These are phyloP conservation scores for Lasioglossum calceatum DNA, from an alignment of 2,888 invertebrate genomes.

Conservation along the genomic window DNA sequence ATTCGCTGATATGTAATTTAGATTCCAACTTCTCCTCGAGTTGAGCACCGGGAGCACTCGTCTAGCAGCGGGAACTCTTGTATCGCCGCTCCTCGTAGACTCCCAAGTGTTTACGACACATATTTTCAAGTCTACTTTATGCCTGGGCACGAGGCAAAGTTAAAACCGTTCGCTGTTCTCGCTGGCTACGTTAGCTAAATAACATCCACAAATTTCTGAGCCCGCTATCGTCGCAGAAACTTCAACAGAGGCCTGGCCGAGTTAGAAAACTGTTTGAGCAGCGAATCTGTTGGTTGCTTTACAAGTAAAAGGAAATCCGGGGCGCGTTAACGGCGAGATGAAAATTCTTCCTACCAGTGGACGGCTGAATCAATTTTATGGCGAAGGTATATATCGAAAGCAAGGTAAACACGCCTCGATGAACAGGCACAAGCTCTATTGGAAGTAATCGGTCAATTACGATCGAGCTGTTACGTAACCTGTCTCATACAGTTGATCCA, in stretches of 20 bases:
- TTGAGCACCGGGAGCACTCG: constrained; percentile 15
- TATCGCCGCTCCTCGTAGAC: not conserved
- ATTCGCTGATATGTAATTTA: not conserved
- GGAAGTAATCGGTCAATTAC: not conserved
- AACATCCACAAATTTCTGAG: constrained; percentile 38
- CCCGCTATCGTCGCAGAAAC: constrained; percentile 6
- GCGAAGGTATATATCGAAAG: constrained; percentile 5
- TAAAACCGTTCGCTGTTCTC: constrained; percentile 35
- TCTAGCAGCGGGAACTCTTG: constrained; percentile 26
- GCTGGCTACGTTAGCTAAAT: constrained; percentile 21
- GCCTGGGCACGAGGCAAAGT: constrained; percentile 20
- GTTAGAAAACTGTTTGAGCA: not conserved
- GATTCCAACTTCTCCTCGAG: constrained; percentile 10
- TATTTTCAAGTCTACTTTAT: constrained; percentile 47
- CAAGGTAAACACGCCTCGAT: not conserved
- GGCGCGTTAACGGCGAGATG: not conserved
- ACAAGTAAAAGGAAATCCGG: not conserved
- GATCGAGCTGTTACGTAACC: not conserved
- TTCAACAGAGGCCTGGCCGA: not conserved
- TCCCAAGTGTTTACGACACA: constrained; percentile 52
- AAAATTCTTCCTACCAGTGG: constrained; percentile 8
- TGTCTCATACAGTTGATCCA: not conserved
- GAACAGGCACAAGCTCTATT: not conserved
- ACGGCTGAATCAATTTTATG: constrained; percentile 6
- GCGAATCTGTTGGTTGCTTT: not conserved